A percentile compares a stretch with the other conserved stretches of the same genome.
These are phyloP conservation scores for Alauda arvensis DNA, from an alignment of 2,797 vertebrate species.

Conservation along the genomic window DNA sequence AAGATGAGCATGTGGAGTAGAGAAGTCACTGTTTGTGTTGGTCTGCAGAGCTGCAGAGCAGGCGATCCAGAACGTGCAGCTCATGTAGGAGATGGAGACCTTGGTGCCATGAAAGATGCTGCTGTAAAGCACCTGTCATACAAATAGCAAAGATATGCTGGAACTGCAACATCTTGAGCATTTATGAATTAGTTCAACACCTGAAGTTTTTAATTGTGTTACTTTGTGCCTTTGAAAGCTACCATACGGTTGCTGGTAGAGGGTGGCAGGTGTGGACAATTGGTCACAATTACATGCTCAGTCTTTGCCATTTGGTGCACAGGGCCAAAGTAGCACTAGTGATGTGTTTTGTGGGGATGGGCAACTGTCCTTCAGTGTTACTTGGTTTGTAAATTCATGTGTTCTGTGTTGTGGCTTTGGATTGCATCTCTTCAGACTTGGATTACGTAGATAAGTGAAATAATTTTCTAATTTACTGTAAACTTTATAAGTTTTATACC, in stretches of 20 bases:
- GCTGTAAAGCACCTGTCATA: neutral
- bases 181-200: neutral
- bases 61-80: rapidly evolving
- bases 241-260: neutral
- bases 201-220: neutral
- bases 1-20: neutral
- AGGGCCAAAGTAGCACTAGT: rapidly evolving
- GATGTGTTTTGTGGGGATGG: neutral
- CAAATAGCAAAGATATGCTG: neutral
- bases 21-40: neutral
- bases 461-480: neutral
- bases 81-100: neutral
- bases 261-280: neutral
- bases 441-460: neutral
- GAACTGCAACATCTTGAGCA: neutral
- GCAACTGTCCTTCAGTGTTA: neutral
- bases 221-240: neutral
- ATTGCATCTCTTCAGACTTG: neutral
- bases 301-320: neutral
- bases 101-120: neutral
- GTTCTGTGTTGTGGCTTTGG: neutral
- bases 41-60: neutral
- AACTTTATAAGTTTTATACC: neutral
- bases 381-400: neutral
- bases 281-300: neutral